Evolutionary conservation across 2,113 vertebrate species (phyloP), one percentile per base, ranked within the genome.

Genomic region (Myotis davidii): DNA sequence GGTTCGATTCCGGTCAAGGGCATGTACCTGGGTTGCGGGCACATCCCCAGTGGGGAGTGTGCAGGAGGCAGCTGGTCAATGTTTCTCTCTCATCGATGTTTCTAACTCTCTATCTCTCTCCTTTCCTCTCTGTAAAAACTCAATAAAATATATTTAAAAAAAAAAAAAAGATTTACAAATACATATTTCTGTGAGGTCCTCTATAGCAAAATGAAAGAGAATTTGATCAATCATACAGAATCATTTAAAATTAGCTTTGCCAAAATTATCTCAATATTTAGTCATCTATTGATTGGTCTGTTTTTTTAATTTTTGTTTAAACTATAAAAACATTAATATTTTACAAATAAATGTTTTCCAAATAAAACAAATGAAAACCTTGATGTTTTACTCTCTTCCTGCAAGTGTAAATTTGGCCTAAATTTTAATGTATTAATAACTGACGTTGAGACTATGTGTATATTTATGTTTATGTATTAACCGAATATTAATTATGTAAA

Each of bases 361-460:
- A 52, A 50, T n/a, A 52, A 78, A 78, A 78, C 20, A 78, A 78
- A 88, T 81, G 73, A 79, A 94, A 95, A 14, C 20, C 9, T 95
- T 52, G 65, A 79, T 32, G 11, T 48, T 82, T 95, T 90, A 52
- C 52, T 74, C 4, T 3, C 42, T 77, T 88, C 82, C n/a, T 94
- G 29, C 17, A 94, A 95, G 45, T 81, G 0, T 90, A 85, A 87
- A 76, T 85, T 76, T 85, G 29, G 50, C 48, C 76, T 67, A 23
- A 93, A 86, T 94, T 93, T 88, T 21, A 93, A 37, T 45, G 6
- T 88, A 32, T 77, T 94, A 56, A 82, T 83, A 95, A 77, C 59
- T 65, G 32, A 79, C 14, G 56, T 34, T 54, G 37, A 9, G 14
- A 88, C 29, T 37, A 37, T 61, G 18, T 34, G 3, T 59, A 8